These are phyloP conservation scores for Oxyura jamaicensis DNA, from an alignment of 2,113 vertebrate genomes.

Conservation along the genomic window DNA sequence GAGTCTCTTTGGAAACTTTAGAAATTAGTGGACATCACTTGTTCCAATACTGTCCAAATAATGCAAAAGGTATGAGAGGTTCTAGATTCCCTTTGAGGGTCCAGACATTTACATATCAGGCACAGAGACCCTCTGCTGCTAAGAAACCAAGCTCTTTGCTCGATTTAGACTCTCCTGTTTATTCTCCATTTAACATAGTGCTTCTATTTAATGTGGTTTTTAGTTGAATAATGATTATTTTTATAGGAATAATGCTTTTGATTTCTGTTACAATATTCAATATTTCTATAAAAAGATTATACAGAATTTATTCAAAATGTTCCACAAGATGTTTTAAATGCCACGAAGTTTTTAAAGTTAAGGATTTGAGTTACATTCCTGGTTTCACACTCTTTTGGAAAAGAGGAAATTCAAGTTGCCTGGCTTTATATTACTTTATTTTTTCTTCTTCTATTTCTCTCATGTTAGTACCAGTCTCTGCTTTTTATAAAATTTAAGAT, in stretches of 20 bases:
- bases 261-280: background rate
- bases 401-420: background rate
- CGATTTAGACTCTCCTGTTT: background rate
- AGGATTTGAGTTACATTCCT: background rate
- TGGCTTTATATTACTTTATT: background rate
- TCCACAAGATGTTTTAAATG: background rate
- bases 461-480: background rate
- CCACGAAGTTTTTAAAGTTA: background rate
- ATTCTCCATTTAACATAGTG: background rate
- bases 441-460: background rate
- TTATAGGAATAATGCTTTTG: background rate
- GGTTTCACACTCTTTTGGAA: background rate
- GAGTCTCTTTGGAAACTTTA: accelerated
- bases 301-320: background rate
- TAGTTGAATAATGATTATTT: background rate
- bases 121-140: background rate
- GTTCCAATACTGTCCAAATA: background rate
- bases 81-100: background rate
- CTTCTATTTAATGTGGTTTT: background rate
- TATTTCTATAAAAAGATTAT: background rate
- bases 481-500: background rate
- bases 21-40: background rate
- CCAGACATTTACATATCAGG: background rate
- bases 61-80: background rate
- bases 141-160: background rate